Evolutionary conservation across 2,888 invertebrate species (phyloP), one percentile per base, ranked within the genome.

Genomic region (Tanypteryx hageni): DNA sequence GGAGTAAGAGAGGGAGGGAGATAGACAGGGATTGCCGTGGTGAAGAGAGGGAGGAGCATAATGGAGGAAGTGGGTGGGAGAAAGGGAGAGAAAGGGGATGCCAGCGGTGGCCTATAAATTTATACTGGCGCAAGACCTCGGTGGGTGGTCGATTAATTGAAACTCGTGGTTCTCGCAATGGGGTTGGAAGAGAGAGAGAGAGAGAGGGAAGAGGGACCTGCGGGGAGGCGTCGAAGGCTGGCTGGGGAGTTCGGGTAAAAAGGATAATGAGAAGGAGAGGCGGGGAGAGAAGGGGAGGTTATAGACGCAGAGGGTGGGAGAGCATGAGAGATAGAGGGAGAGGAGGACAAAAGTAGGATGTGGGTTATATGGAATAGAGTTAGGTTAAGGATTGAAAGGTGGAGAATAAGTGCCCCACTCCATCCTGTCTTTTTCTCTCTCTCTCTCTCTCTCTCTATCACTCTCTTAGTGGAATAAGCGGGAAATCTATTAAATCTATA

Each of bases 401-500:
- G 44, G 44, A 44, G 44, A 44, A 44, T 44, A 44, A 44, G 44
- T 44, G 44, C 44, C 44, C 44, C 44, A 44, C 5, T 44, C 44
- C 44, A 44, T 44, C 44, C 44, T 44, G 44, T 5, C 3, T 44
- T 5, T 44, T 44, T 44, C 5, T 44, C 5, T 44, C 22, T 76
- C 76, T 76, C 76, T 14, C 76, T 7, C 76, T 7, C 76, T 10
- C 13, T 7, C 76, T n/a, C n/a, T n/a, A n/a, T n/a, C n/a, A n/a
- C n/a, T n/a, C n/a, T n/a, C n/a, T n/a, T n/a, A n/a, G n/a, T 10
- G 27, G 27, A 76, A n/a, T 76, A 76, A 76, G 76, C 76, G 76
- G 27, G 27, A 27, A 76, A 89, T 89, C 89, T 89, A 89, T 89
- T 61, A 89, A 89, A 89, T 89, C 89, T 27, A 89, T 89, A 89